Evolutionary conservation across 2,113 vertebrate genomes (phyloP).

Genomic region (Cricetomys ansorgei): DNA sequence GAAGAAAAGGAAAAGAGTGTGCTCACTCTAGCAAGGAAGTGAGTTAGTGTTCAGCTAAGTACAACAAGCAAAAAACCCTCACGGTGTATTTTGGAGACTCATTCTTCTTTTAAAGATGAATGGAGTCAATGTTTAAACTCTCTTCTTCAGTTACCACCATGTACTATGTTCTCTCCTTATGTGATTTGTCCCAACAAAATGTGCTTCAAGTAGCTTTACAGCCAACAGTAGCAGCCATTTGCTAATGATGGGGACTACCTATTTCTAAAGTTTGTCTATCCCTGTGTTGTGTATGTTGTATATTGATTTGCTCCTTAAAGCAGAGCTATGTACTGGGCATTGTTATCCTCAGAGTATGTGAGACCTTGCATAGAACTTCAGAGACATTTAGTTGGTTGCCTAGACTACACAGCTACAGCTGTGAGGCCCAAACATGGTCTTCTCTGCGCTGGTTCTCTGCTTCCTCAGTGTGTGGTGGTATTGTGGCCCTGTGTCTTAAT

Average conservation of each 20-base stretch:
- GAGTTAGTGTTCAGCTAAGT: conserved; percentile 26
- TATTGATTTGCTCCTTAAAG: not conserved
- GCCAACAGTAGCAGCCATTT: not conserved
- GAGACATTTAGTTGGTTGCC: not conserved
- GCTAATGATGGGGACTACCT: not conserved
- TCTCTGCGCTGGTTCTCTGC: not conserved
- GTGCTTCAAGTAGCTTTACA: conserved; percentile 12
- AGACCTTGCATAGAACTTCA: not conserved
- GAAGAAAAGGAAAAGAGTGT: not conserved
- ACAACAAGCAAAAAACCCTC: conserved; percentile 4
- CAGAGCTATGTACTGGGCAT: not conserved
- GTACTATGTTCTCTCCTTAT: not conserved
- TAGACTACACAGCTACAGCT: not conserved
- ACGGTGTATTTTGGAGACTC: not conserved
- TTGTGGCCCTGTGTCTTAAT: not conserved
- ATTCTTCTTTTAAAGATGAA: conserved; percentile 35
- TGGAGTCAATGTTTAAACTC: not conserved
- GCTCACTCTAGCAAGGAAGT: not conserved
- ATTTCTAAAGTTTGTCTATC: not conserved
- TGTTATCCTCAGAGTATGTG: not conserved
- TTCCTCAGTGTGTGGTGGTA: not conserved
- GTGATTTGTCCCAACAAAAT: conserved; percentile 21
- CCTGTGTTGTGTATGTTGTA: not conserved
- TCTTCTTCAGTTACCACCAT: not conserved
- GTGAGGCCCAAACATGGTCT: not conserved